Evolutionary conservation across 2,888 invertebrate genomes (phyloP).

Genomic region (Clepsis dumicolana): DNA sequence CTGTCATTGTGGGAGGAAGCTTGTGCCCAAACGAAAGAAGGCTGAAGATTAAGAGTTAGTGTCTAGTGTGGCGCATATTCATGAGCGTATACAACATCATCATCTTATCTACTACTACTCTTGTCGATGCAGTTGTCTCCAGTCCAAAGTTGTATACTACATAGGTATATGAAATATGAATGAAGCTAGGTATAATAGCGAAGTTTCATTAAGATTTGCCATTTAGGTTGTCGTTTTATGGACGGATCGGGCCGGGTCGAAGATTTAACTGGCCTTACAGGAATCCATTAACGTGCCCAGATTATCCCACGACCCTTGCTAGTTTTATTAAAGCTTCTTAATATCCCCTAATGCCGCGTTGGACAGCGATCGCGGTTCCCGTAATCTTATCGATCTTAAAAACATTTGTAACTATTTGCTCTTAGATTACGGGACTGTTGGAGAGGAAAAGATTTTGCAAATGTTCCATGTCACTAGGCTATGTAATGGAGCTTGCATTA

Average conservation of each 20-base stretch:
- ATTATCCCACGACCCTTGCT: constrained; percentile 55
- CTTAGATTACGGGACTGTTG: constrained; percentile 12
- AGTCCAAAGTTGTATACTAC: too few relatives aligned
- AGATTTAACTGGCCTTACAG: constrained; percentile 60
- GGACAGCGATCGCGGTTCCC: constrained; percentile 43
- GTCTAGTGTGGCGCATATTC: neutral
- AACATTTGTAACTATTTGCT: constrained; percentile 26
- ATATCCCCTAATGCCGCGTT: constrained; percentile 46
- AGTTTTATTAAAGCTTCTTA: constrained; percentile 51
- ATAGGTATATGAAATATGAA: too few relatives aligned
- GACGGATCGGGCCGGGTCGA: constrained; percentile 44
- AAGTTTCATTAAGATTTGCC: constrained; percentile 30
- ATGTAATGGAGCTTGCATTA: constrained; percentile 1
- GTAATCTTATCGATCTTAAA: constrained; percentile 38
- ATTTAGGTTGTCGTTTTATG: constrained; percentile 24
- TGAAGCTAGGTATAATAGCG: too few relatives aligned
- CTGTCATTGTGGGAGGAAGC: too few relatives aligned
- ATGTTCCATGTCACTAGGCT: neutral
- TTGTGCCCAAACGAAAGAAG: too few relatives aligned
- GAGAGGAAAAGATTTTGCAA: constrained; percentile 9
- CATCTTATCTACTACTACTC: too few relatives aligned
- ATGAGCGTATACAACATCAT: too few relatives aligned
- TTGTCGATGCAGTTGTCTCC: too few relatives aligned
- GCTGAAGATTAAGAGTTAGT: neutral
- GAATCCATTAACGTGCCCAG: constrained; percentile 62